Base-by-base conservation (phyloP, 2,888 invertebrate species). In the Tachystola acroxantha region DNA sequence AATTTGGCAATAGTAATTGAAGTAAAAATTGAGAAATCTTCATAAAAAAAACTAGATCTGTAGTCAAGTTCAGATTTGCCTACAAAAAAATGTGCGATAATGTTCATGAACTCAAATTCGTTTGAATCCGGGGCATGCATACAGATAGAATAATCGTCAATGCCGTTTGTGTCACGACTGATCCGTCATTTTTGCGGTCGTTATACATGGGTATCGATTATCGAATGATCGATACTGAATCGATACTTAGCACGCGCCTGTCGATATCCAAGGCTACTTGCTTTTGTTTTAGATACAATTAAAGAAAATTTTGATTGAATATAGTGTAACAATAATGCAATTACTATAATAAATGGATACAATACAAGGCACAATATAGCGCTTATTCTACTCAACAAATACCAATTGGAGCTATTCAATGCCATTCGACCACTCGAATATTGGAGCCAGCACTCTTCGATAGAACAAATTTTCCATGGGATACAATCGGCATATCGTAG, bases 21-120 rank as follows among this genome's bases (percentile, higher is more conserved):
- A 30, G 16, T 7, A 16, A 16, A 9, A 30, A 30, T n/a, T 1
- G 16, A 30, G 14, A 30, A 30, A 30, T 30, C 16, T 14, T 16
- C 4, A n/a, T 9, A 16, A 30, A 30, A 4, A 3, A 16, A 20
- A n/a, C 13, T 2, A 12, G 13, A 3, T 5, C 2, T 9, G 10
- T 2, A 19, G 10, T 10, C 20, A 28, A 30, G 20, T 13, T 51
- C 43, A 36, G 48, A 42, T 37, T 50, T 49, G 50, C 51, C 45
- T 36, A 43, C 43, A 46, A 46, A 46, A 45, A 35, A 36, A 37
- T 27, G 32, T 29, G 7, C 24, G 24, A 24, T 24, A 39, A 46
- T 68, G 74, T 56, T 71, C 75, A 80, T 80, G 76, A 75, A 74
- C 74, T 65, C 63, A 75, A 75, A 72, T 72, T 71, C 59, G 57